A percentile compares a stretch with the other conserved stretches of the same genome.
Evolutionary conservation across 2,113 vertebrate species (phyloP).

Genomic region (Propithecus coquereli): DNA sequence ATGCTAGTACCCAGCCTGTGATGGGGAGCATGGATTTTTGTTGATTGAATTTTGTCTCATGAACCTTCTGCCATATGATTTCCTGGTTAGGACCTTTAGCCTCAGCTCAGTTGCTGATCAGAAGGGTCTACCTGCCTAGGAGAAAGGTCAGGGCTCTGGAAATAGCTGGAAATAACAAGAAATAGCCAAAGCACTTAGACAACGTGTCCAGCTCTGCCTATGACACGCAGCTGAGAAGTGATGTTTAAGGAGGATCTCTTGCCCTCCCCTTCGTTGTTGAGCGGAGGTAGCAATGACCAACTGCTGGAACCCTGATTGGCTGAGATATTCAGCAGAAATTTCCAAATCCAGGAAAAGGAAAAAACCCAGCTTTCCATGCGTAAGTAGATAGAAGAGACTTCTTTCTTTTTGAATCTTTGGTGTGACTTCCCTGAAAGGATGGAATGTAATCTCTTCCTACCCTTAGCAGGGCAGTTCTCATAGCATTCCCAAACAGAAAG

Average conservation of each 20-base stretch:
- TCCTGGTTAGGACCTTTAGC: not conserved
- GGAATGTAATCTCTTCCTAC: not conserved
- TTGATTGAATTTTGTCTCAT: not conserved
- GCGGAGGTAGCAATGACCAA: too few relatives aligned
- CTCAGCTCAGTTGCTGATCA: not conserved
- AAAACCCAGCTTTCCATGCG: not conserved
- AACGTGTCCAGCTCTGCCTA: not conserved
- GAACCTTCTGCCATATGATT: not conserved
- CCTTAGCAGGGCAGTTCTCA: not conserved
- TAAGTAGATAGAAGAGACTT: not conserved
- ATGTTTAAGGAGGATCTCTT: not conserved
- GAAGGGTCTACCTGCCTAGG: not conserved
- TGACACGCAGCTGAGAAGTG: not conserved
- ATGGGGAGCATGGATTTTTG: not conserved
- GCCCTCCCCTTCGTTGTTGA: fast-evolving
- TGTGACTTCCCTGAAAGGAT: not conserved
- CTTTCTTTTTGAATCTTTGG: not conserved
- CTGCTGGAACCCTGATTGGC: not conserved
- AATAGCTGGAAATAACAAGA: not conserved
- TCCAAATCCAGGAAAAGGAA: not conserved
- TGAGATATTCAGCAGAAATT: not conserved
- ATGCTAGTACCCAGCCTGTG: not conserved
- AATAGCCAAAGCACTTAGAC: not conserved
- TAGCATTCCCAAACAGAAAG: not conserved
- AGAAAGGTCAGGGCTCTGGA: not conserved